Evolutionary conservation across 2,888 invertebrate species (phyloP).

Genomic region (Torymus texanus): DNA sequence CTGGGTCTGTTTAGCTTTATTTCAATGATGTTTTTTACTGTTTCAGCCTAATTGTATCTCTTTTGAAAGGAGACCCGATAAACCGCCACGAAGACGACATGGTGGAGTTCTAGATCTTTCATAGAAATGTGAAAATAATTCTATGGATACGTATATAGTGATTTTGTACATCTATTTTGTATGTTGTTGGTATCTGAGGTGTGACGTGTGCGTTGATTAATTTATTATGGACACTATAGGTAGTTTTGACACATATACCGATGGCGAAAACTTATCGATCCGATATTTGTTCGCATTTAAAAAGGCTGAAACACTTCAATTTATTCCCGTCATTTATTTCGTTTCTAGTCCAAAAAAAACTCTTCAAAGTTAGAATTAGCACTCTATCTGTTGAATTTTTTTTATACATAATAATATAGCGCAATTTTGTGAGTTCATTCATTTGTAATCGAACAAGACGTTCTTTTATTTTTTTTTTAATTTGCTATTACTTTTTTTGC

Average conservation of each 20-base stretch:
- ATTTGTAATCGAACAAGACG: conserved; percentile 17
- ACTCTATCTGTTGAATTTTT: neutral
- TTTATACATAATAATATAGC: conserved; percentile 1
- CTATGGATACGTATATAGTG: conserved; percentile 20
- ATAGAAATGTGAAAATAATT: conserved; percentile 3
- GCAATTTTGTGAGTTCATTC: conserved; percentile 6
- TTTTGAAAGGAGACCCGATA: conserved; percentile 88
- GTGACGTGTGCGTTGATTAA: conserved; percentile 35
- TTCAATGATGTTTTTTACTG: conserved; percentile 41
- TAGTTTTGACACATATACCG: conserved; percentile 20
- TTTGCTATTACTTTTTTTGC: no score
- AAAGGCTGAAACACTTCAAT: conserved; percentile 38
- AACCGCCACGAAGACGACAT: conserved; percentile 82
- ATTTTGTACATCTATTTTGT: conserved; percentile 46
- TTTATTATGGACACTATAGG: conserved; percentile 23
- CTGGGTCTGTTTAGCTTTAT: neutral
- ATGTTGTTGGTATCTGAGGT: conserved; percentile 35
- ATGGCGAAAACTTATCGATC: neutral
- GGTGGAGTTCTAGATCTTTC: conserved; percentile 77
- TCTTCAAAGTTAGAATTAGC: conserved; percentile 16
- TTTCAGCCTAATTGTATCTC: conserved; percentile 85
- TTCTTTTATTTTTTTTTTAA: neutral
- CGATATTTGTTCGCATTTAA: conserved; percentile 8
- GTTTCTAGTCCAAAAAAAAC: conserved; percentile 47
- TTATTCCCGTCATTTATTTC: conserved; percentile 30